Evolutionary conservation across 2,888 invertebrate genomes (phyloP).

Genomic region (Pandemis cinnamomeana): DNA sequence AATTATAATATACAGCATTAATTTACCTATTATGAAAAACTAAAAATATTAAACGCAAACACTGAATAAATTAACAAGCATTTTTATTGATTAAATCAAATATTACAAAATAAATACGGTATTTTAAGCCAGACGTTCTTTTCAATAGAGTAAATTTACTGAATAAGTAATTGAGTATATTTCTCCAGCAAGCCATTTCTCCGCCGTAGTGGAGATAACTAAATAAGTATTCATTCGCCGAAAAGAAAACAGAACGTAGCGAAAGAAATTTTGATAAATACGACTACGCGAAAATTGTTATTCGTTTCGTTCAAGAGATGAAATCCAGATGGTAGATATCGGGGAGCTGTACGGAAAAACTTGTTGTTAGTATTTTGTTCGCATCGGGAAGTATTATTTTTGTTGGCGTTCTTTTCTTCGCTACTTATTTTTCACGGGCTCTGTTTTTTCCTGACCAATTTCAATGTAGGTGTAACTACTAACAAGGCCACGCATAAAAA

Average conservation of each 20-base stretch:
- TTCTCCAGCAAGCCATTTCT: conserved; percentile 63
- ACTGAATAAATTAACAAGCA: not conserved
- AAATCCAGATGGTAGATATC: conserved; percentile 64
- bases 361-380: conserved; percentile 52
- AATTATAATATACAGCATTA: too few relatives aligned
- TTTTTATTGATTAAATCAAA: conserved; percentile 3
- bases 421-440: conserved; percentile 32
- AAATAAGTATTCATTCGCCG: conserved; percentile 61
- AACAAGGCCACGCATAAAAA: not conserved
- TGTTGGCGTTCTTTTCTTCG: conserved; percentile 18
- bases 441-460: conserved; percentile 21
- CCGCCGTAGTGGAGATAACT: conserved; percentile 51
- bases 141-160: conserved; percentile 64
- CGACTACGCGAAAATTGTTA: conserved; percentile 63
- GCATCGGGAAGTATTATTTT: conserved; percentile 49
- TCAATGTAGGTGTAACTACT: not conserved
- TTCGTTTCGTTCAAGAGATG: conserved; percentile 56
- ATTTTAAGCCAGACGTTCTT: conserved; percentile 13
- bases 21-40: too few relatives aligned
- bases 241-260: conserved; percentile 64
- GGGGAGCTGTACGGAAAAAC: conserved; percentile 56
- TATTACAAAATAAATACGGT: conserved; percentile 2
- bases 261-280: conserved; percentile 62
- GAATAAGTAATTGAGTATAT: conserved; percentile 55
- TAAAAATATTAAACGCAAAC: not conserved